phyloP scores from a whole-genome alignment of 37 sponge, comb jelly and placozoan genomes.

The Aplysina aerophoba region DNA sequence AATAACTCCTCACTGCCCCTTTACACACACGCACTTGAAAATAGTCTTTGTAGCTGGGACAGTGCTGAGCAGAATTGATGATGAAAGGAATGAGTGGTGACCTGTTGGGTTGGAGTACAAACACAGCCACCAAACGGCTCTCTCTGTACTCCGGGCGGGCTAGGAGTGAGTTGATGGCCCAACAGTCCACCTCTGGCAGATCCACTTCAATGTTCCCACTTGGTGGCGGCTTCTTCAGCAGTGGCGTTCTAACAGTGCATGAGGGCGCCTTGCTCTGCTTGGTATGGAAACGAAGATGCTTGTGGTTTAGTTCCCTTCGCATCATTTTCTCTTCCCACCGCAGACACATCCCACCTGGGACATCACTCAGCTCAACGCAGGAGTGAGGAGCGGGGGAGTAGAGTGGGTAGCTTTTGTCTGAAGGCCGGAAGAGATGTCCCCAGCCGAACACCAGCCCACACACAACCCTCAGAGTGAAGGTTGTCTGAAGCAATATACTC shows the following conservation, averaged over 20 bases:
- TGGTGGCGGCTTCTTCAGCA: not conserved
- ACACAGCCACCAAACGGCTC: not conserved
- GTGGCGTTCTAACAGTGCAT: not conserved
- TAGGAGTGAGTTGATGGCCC: not conserved
- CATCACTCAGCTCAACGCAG: not conserved
- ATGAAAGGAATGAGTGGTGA: slow-evolving; percentile 8
- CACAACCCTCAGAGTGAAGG: slow-evolving; percentile 41
- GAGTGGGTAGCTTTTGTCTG: not conserved
- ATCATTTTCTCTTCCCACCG: not conserved
- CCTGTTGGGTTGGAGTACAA: not conserved
- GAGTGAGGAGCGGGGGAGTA: slow-evolving; percentile 21
- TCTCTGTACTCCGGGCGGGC: not conserved
- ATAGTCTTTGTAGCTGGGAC: too few relatives aligned
- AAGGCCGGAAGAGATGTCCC: slow-evolving; percentile 39
- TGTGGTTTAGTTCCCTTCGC: not conserved
- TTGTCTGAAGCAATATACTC: slow-evolving; percentile 37
- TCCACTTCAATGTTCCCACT: slow-evolving; percentile 8
- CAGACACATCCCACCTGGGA: not conserved
- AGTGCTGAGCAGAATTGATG: not conserved
- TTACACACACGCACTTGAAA: too few relatives aligned
- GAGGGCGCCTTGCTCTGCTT: not conserved
- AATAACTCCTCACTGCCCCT: too few relatives aligned
- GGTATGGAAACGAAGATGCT: not conserved
- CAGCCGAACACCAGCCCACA: slow-evolving; percentile 44
- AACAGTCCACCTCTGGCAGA: slow-evolving; percentile 22